Base-by-base conservation (phyloP, 2,797 vertebrate genomes). In the Acrossocheilus fasciatus region DNA sequence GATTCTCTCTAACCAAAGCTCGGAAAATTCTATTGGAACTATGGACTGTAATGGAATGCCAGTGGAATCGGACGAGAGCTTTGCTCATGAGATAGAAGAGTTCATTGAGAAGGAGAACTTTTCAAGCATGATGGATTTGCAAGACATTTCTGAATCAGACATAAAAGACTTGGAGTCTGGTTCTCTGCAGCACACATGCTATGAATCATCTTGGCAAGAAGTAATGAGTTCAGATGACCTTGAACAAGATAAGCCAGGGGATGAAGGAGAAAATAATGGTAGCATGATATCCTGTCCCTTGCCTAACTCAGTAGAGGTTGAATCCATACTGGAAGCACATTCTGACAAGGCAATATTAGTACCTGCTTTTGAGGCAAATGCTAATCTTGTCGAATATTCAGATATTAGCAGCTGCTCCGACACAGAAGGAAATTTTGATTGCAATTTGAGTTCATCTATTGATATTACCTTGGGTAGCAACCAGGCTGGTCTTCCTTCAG, bases 331-430 rank as follows among this genome's bases (percentile, higher is more conserved):
- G 62, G 77, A 88, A 34, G 52, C 52, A 59, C 14, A 79, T 73
- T 84, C 76, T 43, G 90, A 94, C 79, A 90, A 89, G 87, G 74
- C 92, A 82, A 91, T 90, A 74, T 91, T 93, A 86, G 93, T 94
- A 82, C 91, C 92, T 93, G 90, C 86, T 87, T 90, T 93, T 43
- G 77, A 93, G 81, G 82, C 87, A 36, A 45, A 90, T 85, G 87
- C 91, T n/a, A 91, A 91, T 91, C 89, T 94, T 82, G 94, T 92
- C 23, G 91, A 92, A 86, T 96, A 92, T 86, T 95, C 95, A 0
- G 94, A 96, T 92, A 92, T 96, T 80, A 95, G 93, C 89, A 96
- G 92, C 89, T 95, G 93, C 87, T 95, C 95, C 0, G 93, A 95
- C 70, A 75, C 87, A 14, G 92, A 94, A 73, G 59, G 89, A 73